Base-by-base conservation (phyloP, 2,888 invertebrate genomes). In the Habrosyne pyritoides region DNA sequence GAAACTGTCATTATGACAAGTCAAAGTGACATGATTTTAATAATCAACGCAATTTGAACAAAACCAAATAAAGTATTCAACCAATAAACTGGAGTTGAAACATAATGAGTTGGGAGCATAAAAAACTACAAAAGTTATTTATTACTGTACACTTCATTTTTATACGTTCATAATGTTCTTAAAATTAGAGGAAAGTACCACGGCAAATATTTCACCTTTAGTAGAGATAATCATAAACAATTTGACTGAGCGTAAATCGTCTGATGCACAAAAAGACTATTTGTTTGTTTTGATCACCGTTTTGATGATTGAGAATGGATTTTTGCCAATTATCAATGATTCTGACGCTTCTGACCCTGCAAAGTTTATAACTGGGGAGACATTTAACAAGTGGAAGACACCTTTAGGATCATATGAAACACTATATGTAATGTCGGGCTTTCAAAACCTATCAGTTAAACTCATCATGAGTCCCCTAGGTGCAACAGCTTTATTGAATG, bases 301-400 rank as follows among this genome's bases (percentile, higher is more conserved):
- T 55, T 69, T 86, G 55, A 82, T 91, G 85, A 59, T 84, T 47
- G 91, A 92, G 72, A 89, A 90, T 76, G 86, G 84, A 30, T 91
- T 90, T 71, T 51, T 76, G 42, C 79, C 81, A 10, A 54, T 83
- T 21, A 64, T 75, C 59, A 61, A 72, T 60, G 64, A 83, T 24
- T 57, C 57, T 18, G 69, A 74, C 54, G 53, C 75, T 21, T 62
- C 79, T 49, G 69, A 79, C 52, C 61, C 62, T 47, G 21, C 64
- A 42, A 57, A 61, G 53, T 63, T 52, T 26, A 77, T 86, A 59
- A 70, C 79, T 59, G 55, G 64, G 10, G 59, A 71, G 54, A 73
- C 74, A 48, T 63, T 87, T 57, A 65, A 59, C 2, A 77, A 77
- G 56, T 86, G 84, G 83, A 87, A 83, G 54, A 64, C 63, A 46